Evolutionary conservation across 2,113 vertebrate species (phyloP).

Genomic region (Hippocampus abdominalis): DNA sequence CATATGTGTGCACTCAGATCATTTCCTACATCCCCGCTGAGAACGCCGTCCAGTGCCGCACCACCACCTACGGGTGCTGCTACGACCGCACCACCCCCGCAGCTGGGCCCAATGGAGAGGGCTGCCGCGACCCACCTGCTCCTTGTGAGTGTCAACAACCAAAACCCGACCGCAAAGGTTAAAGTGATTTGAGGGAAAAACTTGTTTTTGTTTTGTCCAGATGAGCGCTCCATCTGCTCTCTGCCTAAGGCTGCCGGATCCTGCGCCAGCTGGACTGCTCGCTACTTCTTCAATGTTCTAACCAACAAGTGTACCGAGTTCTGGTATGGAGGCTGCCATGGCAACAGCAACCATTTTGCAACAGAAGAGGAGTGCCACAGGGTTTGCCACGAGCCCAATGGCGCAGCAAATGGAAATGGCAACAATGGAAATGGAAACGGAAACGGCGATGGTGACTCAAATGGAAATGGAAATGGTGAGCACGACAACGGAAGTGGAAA

Average conservation of each 20-base stretch:
- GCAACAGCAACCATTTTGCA: slow-evolving; percentile 89
- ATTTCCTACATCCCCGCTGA: slow-evolving; percentile 57
- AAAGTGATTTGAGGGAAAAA: background rate
- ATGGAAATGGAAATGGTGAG: background rate
- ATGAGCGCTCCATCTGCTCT: slow-evolving; percentile 77
- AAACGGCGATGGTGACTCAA: background rate
- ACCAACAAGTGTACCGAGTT: slow-evolving; percentile 85
- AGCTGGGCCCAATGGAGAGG: slow-evolving; percentile 82
- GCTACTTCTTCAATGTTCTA: slow-evolving; percentile 82
- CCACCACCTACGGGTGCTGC: slow-evolving; percentile 85
- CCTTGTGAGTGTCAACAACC: slow-evolving; percentile 67
- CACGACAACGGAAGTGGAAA: too few relatives aligned
- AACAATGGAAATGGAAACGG: slow-evolving; percentile 1
- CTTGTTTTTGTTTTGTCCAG: slow-evolving; percentile 55
- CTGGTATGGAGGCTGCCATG: slow-evolving; percentile 91
- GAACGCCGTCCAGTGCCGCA: slow-evolving; percentile 71
- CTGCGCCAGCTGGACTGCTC: slow-evolving; percentile 80
- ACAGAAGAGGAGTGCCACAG: slow-evolving; percentile 80
- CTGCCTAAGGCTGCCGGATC: slow-evolving; percentile 83
- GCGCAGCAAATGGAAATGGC: background rate
- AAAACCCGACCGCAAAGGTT: background rate
- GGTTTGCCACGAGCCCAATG: slow-evolving; percentile 59
- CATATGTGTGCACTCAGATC: slow-evolving; percentile 25
- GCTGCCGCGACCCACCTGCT: slow-evolving; percentile 75
- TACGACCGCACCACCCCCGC: slow-evolving; percentile 80